Evolutionary conservation across 2,113 vertebrate genomes (phyloP), one percentile per base, ranked within the genome.

Genomic region (Geococcyx californianus): DNA sequence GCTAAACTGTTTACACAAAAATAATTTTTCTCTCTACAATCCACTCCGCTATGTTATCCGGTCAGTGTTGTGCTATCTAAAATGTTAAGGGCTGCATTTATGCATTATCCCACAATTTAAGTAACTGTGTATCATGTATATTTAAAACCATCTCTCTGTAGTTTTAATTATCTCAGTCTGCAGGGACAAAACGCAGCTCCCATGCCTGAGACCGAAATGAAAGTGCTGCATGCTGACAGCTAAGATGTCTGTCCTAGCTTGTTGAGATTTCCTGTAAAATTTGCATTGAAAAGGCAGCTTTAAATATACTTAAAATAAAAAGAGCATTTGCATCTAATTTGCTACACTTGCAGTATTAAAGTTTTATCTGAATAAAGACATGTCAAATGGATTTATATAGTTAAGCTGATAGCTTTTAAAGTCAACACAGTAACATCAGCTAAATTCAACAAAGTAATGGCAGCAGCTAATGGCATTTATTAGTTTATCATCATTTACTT

Each of bases 321-420:
- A 99, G 98, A 98, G 98, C 98, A 99, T 99, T 99, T 99, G 99
- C 99, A 99, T 99, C 98, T 98, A 97, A 99, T 99, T 99, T 99
- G 98, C 98, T 98, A 99, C 98, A 98, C 98, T 99, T 97, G 98
- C 98, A 98, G 99, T 98, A 99, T 99, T 99, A 98, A 99, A 99
- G 98, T 98, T 99, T 99, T 99, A 99, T 99, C 98, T 98, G 98
- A 99, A 99, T 98, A 99, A 99, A 99, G 99, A 99, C 98, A 98
- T 98, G 98, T 99, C 99, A 99, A 98, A 99, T 98, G 99, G 99
- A 99, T 99, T 99, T 99, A 98, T 98, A 98, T 97, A 98, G 98
- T 97, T 97, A 98, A 98, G 95, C 98, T 99, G 99, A 99, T 99
- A 98, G 98, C 98, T 98, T 98, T 97, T 97, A 97, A 98, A 98